phyloP scores from a whole-genome alignment of 64 coral and sea anemone species.

The Montipora cactus region DNA sequence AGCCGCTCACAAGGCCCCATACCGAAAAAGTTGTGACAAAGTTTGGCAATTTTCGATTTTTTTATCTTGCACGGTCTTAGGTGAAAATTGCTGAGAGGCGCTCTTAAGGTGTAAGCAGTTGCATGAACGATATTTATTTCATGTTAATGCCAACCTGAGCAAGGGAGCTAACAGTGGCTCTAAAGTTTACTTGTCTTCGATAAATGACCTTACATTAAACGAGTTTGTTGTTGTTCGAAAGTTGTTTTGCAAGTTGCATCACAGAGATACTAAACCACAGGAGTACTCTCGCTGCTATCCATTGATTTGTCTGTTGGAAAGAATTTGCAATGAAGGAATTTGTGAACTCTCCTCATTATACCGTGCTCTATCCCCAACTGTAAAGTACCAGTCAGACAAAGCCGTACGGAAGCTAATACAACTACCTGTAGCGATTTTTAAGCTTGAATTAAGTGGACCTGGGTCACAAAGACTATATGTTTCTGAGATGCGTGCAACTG shows the following conservation, averaged over 20 bases:
- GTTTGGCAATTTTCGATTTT: too few species aligned
- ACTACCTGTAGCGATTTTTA: slow-evolving; percentile 61
- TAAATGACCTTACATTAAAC: slow-evolving; percentile 43
- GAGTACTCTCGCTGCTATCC: slow-evolving; percentile 13
- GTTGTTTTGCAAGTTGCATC: slow-evolving; percentile 23
- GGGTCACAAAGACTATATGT: slow-evolving; percentile 53
- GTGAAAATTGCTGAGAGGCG: too few species aligned
- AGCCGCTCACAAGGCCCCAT: too few species aligned
- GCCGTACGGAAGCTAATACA: slow-evolving; percentile 68
- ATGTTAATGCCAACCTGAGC: background rate
- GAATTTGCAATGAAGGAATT: slow-evolving; percentile 48
- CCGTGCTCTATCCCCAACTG: slow-evolving; percentile 30
- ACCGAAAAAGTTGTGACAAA: too few species aligned
- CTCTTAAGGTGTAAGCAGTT: background rate
- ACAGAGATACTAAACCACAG: slow-evolving; percentile 4
- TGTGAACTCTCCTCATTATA: slow-evolving; percentile 57
- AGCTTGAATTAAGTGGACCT: slow-evolving; percentile 30
- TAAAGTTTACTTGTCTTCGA: slow-evolving; percentile 11
- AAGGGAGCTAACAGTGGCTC: background rate
- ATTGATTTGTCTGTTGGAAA: background rate
- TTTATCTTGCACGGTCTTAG: too few species aligned
- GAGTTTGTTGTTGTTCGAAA: slow-evolving; percentile 56
- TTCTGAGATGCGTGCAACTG: slow-evolving; percentile 22
- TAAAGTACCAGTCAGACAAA: slow-evolving; percentile 67
- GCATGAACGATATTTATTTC: slow-evolving; percentile 32